phyloP scores from a whole-genome alignment of 2,888 invertebrate genomes.

The Dryococelus australis region DNA sequence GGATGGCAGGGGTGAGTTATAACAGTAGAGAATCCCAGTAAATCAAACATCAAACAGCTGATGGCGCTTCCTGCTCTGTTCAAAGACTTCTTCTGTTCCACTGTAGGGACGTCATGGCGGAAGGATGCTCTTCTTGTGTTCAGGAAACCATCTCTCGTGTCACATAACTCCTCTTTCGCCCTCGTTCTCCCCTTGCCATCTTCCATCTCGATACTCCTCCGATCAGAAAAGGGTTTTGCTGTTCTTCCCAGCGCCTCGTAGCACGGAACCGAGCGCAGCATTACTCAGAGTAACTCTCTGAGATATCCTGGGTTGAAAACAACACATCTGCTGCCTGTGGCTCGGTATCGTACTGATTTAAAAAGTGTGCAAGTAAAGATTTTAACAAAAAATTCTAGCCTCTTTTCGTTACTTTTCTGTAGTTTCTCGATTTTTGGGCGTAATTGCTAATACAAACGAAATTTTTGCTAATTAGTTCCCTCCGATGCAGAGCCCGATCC shows the following conservation, averaged over 20 bases:
- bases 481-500: too few relatives aligned
- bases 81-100: neutral
- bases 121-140: neutral
- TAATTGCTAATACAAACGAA: too few relatives aligned
- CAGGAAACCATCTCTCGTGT: conserved; percentile 9
- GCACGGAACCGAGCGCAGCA: neutral
- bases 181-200: neutral
- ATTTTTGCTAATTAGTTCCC: too few relatives aligned
- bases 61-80: neutral
- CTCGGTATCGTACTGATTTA: too few relatives aligned
- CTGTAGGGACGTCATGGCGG: neutral
- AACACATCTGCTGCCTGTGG: too few relatives aligned
- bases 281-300: neutral
- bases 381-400: too few relatives aligned
- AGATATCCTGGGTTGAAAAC: too few relatives aligned
- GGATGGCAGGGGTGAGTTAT: neutral
- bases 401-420: too few relatives aligned
- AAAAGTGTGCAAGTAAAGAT: too few relatives aligned
- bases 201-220: neutral
- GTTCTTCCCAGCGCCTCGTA: neutral
- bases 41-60: neutral
- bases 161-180: neutral
- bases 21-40: neutral
- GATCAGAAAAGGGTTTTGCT: neutral
- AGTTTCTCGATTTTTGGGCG: too few relatives aligned